Percentiles rank a stretch among this genome's conserved stretches.
These are phyloP conservation scores for Drosophila niveifrons DNA, from an alignment of 2,888 invertebrate species.

Conservation along the genomic window DNA sequence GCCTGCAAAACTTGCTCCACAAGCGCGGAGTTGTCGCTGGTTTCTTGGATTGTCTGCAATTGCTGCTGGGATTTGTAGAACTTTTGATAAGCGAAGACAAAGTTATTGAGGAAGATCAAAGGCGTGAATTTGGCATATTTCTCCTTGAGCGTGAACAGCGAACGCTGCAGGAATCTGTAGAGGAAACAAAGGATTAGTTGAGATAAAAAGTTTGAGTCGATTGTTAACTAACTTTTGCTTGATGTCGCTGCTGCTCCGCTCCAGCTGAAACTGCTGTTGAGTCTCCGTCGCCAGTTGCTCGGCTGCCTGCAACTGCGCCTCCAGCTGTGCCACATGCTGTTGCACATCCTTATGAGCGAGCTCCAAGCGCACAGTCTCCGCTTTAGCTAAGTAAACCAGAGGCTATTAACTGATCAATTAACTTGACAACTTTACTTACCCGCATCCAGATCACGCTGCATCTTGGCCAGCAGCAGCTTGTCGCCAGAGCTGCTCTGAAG, in stretches of 20 bases:
- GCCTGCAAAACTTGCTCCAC: conserved; percentile 43
- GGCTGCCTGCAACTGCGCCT: conserved; percentile 58
- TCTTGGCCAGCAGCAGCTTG: conserved; percentile 83
- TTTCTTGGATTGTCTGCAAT: conserved; percentile 10
- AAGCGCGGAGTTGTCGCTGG: conserved; percentile 35
- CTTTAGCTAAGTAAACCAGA: conserved; percentile 68
- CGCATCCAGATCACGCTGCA: conserved; percentile 82
- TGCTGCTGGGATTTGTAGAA: conserved; percentile 61
- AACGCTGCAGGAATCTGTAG: conserved; percentile 81
- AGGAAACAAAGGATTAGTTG: not conserved
- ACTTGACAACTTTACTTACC: conserved; percentile 60
- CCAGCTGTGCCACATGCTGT: conserved; percentile 56
- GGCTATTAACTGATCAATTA: conserved; percentile 67
- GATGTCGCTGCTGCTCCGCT: conserved; percentile 72
- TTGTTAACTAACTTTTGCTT: conserved; percentile 78
- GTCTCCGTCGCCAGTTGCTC: conserved; percentile 59
- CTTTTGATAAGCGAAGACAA: conserved; percentile 80
- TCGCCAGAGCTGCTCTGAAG: conserved; percentile 84
- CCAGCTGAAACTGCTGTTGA: conserved; percentile 72
- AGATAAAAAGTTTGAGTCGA: no score
- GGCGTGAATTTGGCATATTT: conserved; percentile 85
- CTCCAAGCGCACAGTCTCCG: conserved; percentile 73
- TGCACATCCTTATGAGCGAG: conserved; percentile 70
- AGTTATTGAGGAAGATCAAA: conserved; percentile 83
- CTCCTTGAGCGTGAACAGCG: conserved; percentile 76